Evolutionary conservation across 2,797 vertebrate genomes (phyloP).

Genomic region (Apodemus agrarius): DNA sequence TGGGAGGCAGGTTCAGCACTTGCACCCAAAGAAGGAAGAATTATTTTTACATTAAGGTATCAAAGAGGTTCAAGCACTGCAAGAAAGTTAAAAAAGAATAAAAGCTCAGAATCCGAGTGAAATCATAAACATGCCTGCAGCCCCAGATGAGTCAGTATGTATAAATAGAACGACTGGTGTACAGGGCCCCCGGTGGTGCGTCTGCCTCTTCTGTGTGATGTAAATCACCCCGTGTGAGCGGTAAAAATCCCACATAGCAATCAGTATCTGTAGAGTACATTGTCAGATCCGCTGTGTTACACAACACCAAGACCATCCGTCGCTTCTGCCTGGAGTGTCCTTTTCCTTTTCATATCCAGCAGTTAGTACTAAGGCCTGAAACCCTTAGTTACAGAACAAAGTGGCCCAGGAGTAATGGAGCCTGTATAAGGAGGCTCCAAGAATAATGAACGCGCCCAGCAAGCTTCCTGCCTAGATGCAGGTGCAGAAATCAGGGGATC

Average conservation of each 20-base stretch:
- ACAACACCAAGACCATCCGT: constrained; percentile 65
- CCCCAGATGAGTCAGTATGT: constrained; percentile 74
- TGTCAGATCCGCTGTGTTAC: constrained; percentile 49
- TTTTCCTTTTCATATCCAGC: constrained; percentile 3
- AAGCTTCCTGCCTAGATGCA: constrained; percentile 87
- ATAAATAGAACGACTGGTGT: constrained; percentile 70
- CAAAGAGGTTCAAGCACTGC: constrained; percentile 44
- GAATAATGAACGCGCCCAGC: constrained; percentile 83
- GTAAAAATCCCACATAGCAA: constrained; percentile 57
- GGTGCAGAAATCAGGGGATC: constrained; percentile 87
- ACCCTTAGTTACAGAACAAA: constrained; percentile 84
- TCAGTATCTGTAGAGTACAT: constrained; percentile 56
- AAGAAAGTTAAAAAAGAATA: constrained; percentile 33
- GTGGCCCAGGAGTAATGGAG: constrained; percentile 82
- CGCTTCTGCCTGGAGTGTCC: constrained; percentile 1
- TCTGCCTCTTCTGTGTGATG: constrained; percentile 56
- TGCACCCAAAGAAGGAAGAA: constrained; percentile 25
- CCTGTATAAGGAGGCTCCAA: constrained; percentile 80
- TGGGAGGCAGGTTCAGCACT: neutral
- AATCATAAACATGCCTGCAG: constrained; percentile 70
- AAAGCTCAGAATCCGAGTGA: constrained; percentile 60
- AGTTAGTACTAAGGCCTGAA: constrained; percentile 78
- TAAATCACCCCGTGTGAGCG: constrained; percentile 71
- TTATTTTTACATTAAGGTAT: constrained; percentile 51
- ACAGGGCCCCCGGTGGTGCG: neutral